These are phyloP conservation scores for Bos indicus DNA, from an alignment of 2,113 vertebrate genomes.

Conservation along the genomic window DNA sequence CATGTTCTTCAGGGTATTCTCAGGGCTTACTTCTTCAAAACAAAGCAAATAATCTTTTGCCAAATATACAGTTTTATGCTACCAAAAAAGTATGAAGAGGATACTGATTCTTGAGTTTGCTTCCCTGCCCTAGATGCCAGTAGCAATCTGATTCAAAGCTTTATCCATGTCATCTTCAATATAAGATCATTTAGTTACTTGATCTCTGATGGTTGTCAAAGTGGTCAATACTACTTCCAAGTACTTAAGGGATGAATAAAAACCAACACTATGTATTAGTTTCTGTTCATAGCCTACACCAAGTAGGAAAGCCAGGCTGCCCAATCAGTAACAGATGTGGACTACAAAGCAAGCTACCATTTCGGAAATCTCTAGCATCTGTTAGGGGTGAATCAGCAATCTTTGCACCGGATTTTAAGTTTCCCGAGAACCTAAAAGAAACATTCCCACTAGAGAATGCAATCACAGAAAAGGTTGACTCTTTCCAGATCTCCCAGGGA, in stretches of 20 bases:
- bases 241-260: constrained; percentile 5
- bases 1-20: neutral
- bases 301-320: neutral
- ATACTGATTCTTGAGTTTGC: neutral
- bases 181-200: neutral
- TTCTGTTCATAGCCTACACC: constrained; percentile 15
- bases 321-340: constrained; percentile 45
- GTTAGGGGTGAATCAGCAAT: neutral
- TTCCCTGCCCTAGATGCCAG: neutral
- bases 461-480: neutral
- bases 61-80: neutral
- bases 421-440: neutral
- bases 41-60: neutral
- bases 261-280: neutral
- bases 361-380: constrained; percentile 29
- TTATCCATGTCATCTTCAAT: neutral
- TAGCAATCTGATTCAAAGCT: neutral
- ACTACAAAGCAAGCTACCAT: constrained; percentile 19
- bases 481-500: neutral
- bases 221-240: neutral
- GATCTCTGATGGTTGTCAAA: neutral
- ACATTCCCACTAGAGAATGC: neutral
- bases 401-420: neutral
- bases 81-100: neutral
- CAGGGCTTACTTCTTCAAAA: neutral